Evolutionary conservation across 2,797 vertebrate species (phyloP), one percentile per base, ranked within the genome.

Genomic region (Fundulus diaphanus): DNA sequence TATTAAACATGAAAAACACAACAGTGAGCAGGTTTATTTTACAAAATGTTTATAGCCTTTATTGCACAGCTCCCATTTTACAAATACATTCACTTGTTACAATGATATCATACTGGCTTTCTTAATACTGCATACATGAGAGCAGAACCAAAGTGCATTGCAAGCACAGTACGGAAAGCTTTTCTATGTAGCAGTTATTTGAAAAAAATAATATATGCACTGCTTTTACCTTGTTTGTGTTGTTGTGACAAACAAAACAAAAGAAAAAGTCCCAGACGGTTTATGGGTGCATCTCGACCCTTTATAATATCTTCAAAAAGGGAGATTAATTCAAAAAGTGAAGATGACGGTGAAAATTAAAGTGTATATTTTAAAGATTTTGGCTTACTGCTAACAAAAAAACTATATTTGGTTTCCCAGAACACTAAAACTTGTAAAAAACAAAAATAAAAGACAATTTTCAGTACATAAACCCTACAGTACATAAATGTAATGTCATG

Each of bases 21-120:
- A 15, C 52, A 35, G 65, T 9, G 63, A 75, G 40, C 40, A 3
- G 35, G 35, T 86, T 85, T 54, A 76, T 88, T 82, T 67, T 77
- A 40, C 70, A 82, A 80, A 79, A 42, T 29, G 27, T 65, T 73
- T 52, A 74, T 24, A 69, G 13, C 56, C 63, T 65, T 12, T 79
- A 85, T 83, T 90, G 82, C 85, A 90, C 71, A 69, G 54, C 80
- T 78, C 86, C 76, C 81, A 9, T 78, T 77, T 20, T 72, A 51
- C 37, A 31, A 29, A 76, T 78, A 89, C 78, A 87, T 85, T 89
- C 80, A 83, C 75, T 82, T 66, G 40, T 74, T 77, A 56, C 31
- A 74, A 72, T 67, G 78, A 85, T 76, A 81, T 74, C 72, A 77
- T n/a, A 77, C n/a, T 61, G 54, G 70, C 40, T 46, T 65, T 35